A percentile compares a stretch with the other conserved stretches of the same genome.
Conservation (phyloP, 2,113 vertebrate genomes). For the Alces alces region DNA sequence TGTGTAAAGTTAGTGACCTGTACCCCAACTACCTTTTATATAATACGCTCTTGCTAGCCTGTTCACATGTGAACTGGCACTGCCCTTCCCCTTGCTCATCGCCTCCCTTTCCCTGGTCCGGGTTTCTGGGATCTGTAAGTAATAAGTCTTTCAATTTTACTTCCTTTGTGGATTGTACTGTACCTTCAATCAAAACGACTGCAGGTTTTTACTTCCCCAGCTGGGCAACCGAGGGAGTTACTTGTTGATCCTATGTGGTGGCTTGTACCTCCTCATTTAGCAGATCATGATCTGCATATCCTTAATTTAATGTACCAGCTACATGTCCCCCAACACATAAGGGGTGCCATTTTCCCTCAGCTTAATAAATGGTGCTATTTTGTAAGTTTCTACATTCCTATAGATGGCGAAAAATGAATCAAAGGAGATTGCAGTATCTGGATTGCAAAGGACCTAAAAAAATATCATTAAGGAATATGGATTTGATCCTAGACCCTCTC, state of each 20-base stretch:
- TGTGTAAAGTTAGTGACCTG: not conserved
- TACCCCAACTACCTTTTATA: not conserved
- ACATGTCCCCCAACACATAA: not conserved
- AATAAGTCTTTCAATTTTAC: not conserved
- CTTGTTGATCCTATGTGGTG: not conserved
- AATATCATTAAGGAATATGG: not conserved
- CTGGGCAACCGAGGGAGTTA: not conserved
- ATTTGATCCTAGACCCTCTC: not conserved
- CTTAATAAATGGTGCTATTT: not conserved
- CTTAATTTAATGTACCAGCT: not conserved
- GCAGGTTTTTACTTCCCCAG: not conserved
- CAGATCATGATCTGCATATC: not conserved
- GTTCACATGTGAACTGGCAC: not conserved
- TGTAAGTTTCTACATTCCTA: not conserved
- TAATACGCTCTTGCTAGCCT: not conserved
- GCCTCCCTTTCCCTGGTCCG: not conserved
- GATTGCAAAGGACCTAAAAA: not conserved
- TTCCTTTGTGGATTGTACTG: not conserved
- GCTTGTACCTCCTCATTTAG: not conserved
- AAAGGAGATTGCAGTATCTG: not conserved
- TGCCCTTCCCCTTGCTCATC: not conserved
- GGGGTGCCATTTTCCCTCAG: not conserved
- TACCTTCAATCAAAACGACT: not conserved
- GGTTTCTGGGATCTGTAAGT: not conserved
- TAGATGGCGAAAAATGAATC: not conserved